Base-by-base conservation (phyloP, 2,113 vertebrate species). In the Hydrochoerus hydrochaeris region DNA sequence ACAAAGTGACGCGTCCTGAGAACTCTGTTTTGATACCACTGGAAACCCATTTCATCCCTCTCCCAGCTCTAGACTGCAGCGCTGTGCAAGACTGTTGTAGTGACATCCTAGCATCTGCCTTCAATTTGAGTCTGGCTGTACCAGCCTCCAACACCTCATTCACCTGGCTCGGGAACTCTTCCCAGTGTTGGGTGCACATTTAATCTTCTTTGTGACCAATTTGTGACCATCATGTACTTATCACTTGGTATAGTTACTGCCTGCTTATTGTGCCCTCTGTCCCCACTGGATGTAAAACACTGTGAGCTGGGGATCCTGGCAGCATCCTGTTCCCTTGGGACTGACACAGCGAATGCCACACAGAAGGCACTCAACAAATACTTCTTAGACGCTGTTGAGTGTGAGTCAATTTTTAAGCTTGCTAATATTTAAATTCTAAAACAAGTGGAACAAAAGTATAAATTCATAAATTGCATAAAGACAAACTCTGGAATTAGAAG, bases 401-500 rank as follows among this genome's bases (percentile, higher is more conserved):
- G 13, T 71, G 82, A 52, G 63, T 85, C 87, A 83, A 1, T 46
- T 75, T 75, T 60, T 58, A 46, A 92, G 20, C 57, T 89, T 94
- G 94, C 62, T 82, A 73, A 46, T 82, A 78, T 54, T 92, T 91
- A 65, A 96, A 58, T 49, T 49, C 28, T 69, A 89, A 88, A 94
- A 57, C 62, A 95, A 95, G 60, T 69, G 89, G 75, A 91, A 75
- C 69, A 46, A 87, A 92, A 85, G 81, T 62, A 77, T 52, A 73
- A 86, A 30, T 78, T 85, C 38, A 87, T 92, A 91, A 77, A 65
- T 30, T 85, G 24, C 35, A n/a, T 89, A 35, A 88, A 67, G 81
- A 88, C 52, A 88, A 90, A 88, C n/a, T 41, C 95, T 93, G 63
- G 84, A 91, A 60, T 86, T 88, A 69, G 44, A 97, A 94, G n/a